Conservation (phyloP, 2,888 invertebrate species). For the Archips xylosteana region DNA sequence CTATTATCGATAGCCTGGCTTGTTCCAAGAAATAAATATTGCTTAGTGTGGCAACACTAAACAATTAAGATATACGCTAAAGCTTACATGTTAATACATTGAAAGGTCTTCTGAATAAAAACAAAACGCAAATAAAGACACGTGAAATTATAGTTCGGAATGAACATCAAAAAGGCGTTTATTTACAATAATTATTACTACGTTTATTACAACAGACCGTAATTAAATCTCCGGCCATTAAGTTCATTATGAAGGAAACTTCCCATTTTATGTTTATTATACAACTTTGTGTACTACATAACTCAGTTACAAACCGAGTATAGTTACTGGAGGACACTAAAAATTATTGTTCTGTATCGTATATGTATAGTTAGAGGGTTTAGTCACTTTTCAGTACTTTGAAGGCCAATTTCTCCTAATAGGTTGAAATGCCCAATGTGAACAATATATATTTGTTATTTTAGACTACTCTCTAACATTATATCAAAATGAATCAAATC, state of each 20-base stretch:
- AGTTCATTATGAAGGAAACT: slow-evolving; percentile 27
- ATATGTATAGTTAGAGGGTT: no score
- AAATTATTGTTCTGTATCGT: no score
- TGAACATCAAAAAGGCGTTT: not conserved
- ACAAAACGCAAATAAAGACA: not conserved
- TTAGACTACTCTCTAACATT: no score
- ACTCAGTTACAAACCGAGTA: not conserved
- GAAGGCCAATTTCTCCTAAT: no score
- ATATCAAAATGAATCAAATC: no score
- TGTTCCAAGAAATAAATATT: no score
- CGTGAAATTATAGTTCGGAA: not conserved
- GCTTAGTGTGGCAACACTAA: no score
- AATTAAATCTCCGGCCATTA: slow-evolving; percentile 22
- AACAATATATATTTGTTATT: no score
- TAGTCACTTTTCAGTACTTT: no score
- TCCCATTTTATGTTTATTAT: slow-evolving; percentile 11
- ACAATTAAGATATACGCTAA: no score
- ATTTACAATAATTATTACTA: slow-evolving; percentile 14
- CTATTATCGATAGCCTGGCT: no score
- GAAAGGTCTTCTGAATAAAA: not conserved
- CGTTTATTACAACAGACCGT: slow-evolving; percentile 3
- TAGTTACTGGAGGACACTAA: not conserved
- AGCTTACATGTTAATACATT: not conserved
- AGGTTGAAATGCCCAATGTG: no score
- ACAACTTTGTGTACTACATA: not conserved